Conservation (phyloP, 2,888 invertebrate species). For the Folsomia manolachei region DNA sequence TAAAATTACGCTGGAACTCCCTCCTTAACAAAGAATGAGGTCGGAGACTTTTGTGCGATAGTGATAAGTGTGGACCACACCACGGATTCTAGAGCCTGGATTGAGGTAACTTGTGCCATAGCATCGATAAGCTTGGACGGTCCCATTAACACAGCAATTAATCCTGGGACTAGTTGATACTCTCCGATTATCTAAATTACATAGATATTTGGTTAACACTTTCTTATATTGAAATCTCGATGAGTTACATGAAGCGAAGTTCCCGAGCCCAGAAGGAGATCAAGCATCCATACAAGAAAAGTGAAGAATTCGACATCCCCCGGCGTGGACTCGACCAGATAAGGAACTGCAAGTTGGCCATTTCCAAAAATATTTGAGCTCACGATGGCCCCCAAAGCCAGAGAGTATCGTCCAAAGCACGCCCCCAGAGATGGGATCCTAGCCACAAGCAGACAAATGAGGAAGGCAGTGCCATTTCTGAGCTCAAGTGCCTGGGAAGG, state of each 20-base stretch:
- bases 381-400: background rate
- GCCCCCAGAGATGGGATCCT: constrained; percentile 27
- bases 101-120: constrained; percentile 1
- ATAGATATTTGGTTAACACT: too few species aligned
- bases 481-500: constrained; percentile 18
- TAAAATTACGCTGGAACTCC: constrained; percentile 41
- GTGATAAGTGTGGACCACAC: constrained; percentile 34
- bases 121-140: constrained; percentile 11
- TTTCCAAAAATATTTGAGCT: constrained; percentile 4
- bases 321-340: constrained; percentile 32
- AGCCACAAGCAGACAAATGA: constrained; percentile 29
- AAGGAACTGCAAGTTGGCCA: constrained; percentile 14
- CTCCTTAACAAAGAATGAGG: constrained; percentile 35
- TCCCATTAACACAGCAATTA: constrained; percentile 38
- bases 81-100: constrained; percentile 22
- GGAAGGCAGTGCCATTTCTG: constrained; percentile 38
- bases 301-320: constrained; percentile 44
- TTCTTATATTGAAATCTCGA: background rate
- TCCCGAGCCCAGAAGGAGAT: constrained; percentile 29
- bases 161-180: constrained; percentile 31
- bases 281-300: constrained; percentile 39
- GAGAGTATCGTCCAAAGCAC: constrained; percentile 27
- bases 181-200: constrained; percentile 34
- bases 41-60: constrained; percentile 38
- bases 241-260: constrained; percentile 24